Base-by-base conservation (phyloP, 2,888 invertebrate species). In the Tenthredo distinguenda region DNA sequence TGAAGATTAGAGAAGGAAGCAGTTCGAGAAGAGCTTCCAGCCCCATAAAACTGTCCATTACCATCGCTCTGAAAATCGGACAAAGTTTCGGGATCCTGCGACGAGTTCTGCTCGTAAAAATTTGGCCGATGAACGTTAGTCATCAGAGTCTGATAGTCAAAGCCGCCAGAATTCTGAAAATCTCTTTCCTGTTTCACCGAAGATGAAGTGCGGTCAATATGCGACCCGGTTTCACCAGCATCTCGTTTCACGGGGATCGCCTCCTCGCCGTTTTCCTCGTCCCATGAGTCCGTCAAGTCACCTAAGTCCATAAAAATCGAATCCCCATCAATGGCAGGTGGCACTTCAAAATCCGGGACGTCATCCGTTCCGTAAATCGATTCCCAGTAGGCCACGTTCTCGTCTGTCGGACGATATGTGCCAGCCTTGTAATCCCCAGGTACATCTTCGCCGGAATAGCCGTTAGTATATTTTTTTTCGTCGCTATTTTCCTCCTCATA, bases 301-400 rank as follows among this genome's bases (percentile, higher is more conserved):
- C 62, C 12, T 2, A 86, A 34, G 10, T 82, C 40, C 21, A 83
- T 43, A 10, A 83, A 83, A 50, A 86, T 31, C 3, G 84, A 82
- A 9, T 77, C 71, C 9, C 86, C 85, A 10, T 85, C 58, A 26
- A 85, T 87, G 21, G 65, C 65, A 40, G 88, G 85, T 26, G 58
- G 81, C 71, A 84, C 81, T 2, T 88, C 87, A 47, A 86, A 85
- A n/a, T 79, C 84, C 55, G 84, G 87, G 79, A 86, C 84, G 74
- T 86, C 77, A 3, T 88, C 84, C 10, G 85, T 84, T 2, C 86
- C 86, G 55, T 87, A 87, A 84, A 87, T 87, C 50, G 86, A 74
- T 47, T 87, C 84, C 86, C 86, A 87, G 72, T 88, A 86, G 4
- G 81, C 84, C 68, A 62, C 87, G 12, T 26, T 43, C n/a, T 85